phyloP scores from a whole-genome alignment of 1,140 invertebrate genomes.

The Portunus trituberculatus region DNA sequence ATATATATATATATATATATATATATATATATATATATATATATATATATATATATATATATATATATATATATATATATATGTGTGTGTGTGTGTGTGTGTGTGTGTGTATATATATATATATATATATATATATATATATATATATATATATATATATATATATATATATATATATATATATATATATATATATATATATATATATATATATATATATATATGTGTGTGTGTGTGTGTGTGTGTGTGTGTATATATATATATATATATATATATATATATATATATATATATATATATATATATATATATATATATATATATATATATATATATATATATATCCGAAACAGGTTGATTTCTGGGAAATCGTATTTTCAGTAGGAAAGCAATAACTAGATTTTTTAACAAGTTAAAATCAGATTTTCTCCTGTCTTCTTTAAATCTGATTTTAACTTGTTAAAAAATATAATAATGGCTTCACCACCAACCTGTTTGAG shows the following conservation, averaged over 20 bases:
- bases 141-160: constrained; percentile 38
- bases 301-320: constrained; percentile 40
- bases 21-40: constrained; percentile 45
- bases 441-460: too few species aligned
- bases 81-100: neutral
- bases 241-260: constrained; percentile 5
- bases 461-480: too few species aligned
- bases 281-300: constrained; percentile 42
- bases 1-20: constrained; percentile 24
- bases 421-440: too few species aligned
- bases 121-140: constrained; percentile 32
- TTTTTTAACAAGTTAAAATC: too few species aligned
- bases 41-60: constrained; percentile 55
- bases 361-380: too few species aligned
- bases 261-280: constrained; percentile 44
- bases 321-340: constrained; percentile 51
- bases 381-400: too few species aligned
- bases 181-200: constrained; percentile 54
- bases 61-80: constrained; percentile 52
- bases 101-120: constrained; percentile 39
- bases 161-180: constrained; percentile 58
- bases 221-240: constrained; percentile 58
- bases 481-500: too few species aligned
- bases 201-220: constrained; percentile 54
- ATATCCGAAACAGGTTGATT: too few species aligned